These are phyloP conservation scores for Drosophila pectinifera DNA, from an alignment of 1,140 invertebrate genomes.

Conservation along the genomic window DNA sequence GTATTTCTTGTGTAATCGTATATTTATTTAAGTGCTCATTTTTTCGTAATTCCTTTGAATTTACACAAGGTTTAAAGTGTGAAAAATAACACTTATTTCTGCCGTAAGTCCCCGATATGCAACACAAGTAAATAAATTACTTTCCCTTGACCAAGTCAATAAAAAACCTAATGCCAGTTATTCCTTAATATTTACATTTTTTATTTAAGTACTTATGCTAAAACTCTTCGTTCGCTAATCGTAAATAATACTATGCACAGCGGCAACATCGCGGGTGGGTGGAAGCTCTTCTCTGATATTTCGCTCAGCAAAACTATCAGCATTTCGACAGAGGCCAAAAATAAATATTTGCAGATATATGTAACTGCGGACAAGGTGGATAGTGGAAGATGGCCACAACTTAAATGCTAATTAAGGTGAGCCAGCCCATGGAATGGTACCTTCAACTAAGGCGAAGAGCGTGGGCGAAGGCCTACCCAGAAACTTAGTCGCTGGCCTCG, in stretches of 20 bases:
- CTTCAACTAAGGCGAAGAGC: constrained; percentile 55
- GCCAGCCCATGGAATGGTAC: constrained; percentile 56
- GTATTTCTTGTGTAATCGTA: too few relatives aligned
- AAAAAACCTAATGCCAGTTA: neutral
- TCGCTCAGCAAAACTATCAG: constrained; percentile 53
- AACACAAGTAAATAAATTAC: neutral
- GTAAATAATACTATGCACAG: constrained; percentile 69
- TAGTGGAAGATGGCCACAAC: constrained; percentile 58
- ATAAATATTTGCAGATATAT: constrained; percentile 49
- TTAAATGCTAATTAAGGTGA: constrained; percentile 79
- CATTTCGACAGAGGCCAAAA: constrained; percentile 45
- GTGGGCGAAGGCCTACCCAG: constrained; percentile 26
- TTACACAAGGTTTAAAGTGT: neutral
- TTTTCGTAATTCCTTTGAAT: too few relatives aligned
- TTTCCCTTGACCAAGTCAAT: too few relatives aligned
- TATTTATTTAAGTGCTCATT: too few relatives aligned
- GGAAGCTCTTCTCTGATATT: constrained; percentile 22
- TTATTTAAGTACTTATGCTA: constrained; percentile 63
- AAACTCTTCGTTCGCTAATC: constrained; percentile 36
- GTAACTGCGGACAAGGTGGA: constrained; percentile 27
- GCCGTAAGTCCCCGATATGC: too few relatives aligned
- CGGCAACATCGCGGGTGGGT: constrained; percentile 45
- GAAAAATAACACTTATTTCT: neutral
- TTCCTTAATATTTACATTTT: constrained; percentile 26
- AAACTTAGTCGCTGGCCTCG: constrained; percentile 60